Percentiles rank a stretch among this genome's conserved stretches.
Conservation (phyloP, 2,888 invertebrate species). For the Lobophora halterata region DNA sequence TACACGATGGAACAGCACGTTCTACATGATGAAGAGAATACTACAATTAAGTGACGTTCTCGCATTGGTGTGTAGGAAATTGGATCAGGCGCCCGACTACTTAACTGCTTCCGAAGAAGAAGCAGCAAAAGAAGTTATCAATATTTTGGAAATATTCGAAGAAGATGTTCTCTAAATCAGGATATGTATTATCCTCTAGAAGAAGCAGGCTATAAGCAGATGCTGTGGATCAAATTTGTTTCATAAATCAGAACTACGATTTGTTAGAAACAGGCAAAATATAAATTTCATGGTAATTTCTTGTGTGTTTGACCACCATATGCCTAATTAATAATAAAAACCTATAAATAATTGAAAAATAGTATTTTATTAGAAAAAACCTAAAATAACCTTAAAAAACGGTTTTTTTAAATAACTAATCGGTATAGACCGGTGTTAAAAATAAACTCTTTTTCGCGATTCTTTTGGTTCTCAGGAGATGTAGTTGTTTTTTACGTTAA, state of each 20-base stretch:
- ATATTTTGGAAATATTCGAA: constrained; percentile 26
- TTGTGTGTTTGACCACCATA: no score
- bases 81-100: constrained; percentile 10
- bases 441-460: no score
- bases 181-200: constrained; percentile 14
- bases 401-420: constrained; percentile 14
- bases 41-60: constrained; percentile 16
- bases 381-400: constrained; percentile 10
- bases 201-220: constrained; percentile 10
- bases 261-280: constrained; percentile 1
- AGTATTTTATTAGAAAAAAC: constrained; percentile 9
- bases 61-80: constrained; percentile 22
- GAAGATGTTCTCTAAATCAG: constrained; percentile 23
- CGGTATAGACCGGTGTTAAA: constrained; percentile 14
- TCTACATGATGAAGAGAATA: constrained; percentile 16
- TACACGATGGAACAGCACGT: constrained; percentile 19
- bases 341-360: no score
- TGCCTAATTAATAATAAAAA: no score
- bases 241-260: constrained; percentile 12
- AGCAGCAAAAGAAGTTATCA: constrained; percentile 10
- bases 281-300: constrained; percentile 1
- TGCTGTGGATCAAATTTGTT: constrained; percentile 15
- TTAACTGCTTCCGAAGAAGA: constrained; percentile 14
- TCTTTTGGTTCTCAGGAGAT: no score
- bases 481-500: no score